Conservation (phyloP, 2,797 vertebrate genomes). For the Champsocephalus esox region DNA sequence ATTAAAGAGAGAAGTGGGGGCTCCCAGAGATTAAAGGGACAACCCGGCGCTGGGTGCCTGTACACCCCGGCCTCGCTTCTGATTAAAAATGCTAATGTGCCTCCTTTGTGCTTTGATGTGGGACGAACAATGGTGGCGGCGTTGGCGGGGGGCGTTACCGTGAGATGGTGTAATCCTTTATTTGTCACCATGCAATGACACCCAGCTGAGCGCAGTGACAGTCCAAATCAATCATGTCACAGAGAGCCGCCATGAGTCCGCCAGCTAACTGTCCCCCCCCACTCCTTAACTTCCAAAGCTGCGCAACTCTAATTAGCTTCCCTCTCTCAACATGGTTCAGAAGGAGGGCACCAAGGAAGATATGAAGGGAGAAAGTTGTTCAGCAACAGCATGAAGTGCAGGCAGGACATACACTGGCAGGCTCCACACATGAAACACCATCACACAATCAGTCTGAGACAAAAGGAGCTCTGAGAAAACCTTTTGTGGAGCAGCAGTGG, state of each 20-base stretch:
- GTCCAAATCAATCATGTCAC: slow-evolving; percentile 93
- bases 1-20: slow-evolving; percentile 49
- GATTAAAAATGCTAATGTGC: slow-evolving; percentile 94
- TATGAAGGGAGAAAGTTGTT: slow-evolving; percentile 51
- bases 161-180: slow-evolving; percentile 92
- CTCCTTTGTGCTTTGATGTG: slow-evolving; percentile 92
- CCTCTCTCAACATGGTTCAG: slow-evolving; percentile 68
- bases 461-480: slow-evolving; percentile 19
- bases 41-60: slow-evolving; percentile 65
- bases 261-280: slow-evolving; percentile 80
- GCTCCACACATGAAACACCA: slow-evolving; percentile 33
- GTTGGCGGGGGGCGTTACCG: slow-evolving; percentile 80
- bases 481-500: background rate
- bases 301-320: slow-evolving; percentile 92
- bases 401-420: slow-evolving; percentile 31
- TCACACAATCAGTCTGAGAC: slow-evolving; percentile 14
- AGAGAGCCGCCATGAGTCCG: slow-evolving; percentile 83
- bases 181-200: slow-evolving; percentile 90
- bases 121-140: slow-evolving; percentile 88
- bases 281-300: slow-evolving; percentile 76
- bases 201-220: slow-evolving; percentile 93
- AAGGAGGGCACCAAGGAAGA: slow-evolving; percentile 77
- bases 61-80: slow-evolving; percentile 81
- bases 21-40: slow-evolving; percentile 77
- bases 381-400: slow-evolving; percentile 51